These are phyloP conservation scores for Meteorus sp. DNA, from an alignment of 1,140 invertebrate species.

Conservation along the genomic window DNA sequence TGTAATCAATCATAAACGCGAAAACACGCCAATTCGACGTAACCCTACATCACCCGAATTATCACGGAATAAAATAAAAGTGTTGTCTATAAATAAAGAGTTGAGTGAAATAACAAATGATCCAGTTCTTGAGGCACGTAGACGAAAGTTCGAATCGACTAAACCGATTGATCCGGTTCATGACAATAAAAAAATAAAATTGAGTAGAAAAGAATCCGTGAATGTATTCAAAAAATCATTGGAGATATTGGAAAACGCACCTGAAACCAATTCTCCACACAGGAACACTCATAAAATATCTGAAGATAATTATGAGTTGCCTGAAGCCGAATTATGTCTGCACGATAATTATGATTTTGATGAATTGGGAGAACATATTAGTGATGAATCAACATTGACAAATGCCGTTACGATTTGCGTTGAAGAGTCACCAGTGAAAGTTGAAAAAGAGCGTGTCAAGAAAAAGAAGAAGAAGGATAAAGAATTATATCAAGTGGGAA, in stretches of 20 bases:
- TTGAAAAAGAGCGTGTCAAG: constrained; percentile 39
- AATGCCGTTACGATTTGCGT: constrained; percentile 32
- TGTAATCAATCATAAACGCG: constrained; percentile 28
- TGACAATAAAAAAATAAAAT: constrained; percentile 54
- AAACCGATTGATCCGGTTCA: constrained; percentile 43
- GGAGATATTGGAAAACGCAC: constrained; percentile 22
- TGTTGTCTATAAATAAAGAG: constrained; percentile 34
- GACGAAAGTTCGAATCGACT: constrained; percentile 52
- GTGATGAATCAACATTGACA: constrained; percentile 25
- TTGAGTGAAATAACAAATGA: constrained; percentile 33
- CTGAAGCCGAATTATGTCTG: constrained; percentile 34
- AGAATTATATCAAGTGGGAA: constrained; percentile 51
- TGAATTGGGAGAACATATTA: constrained; percentile 33
- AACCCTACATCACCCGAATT: constrained; percentile 28
- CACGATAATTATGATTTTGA: constrained; percentile 39
- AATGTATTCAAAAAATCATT: neutral
- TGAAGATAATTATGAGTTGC: constrained; percentile 25
- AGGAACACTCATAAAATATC: constrained; percentile 25
- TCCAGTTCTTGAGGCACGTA: constrained; percentile 49
- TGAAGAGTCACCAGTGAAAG: constrained; percentile 35
- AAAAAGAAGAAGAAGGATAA: constrained; percentile 55
- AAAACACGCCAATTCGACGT: constrained; percentile 27
- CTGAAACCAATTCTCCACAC: constrained; percentile 21
- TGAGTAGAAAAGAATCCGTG: constrained; percentile 40
- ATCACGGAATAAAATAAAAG: constrained; percentile 32